A percentile compares a stretch with the other conserved stretches of the same genome.
phyloP scores from a whole-genome alignment of 2,113 vertebrate genomes.

The Bungarus multicinctus region DNA sequence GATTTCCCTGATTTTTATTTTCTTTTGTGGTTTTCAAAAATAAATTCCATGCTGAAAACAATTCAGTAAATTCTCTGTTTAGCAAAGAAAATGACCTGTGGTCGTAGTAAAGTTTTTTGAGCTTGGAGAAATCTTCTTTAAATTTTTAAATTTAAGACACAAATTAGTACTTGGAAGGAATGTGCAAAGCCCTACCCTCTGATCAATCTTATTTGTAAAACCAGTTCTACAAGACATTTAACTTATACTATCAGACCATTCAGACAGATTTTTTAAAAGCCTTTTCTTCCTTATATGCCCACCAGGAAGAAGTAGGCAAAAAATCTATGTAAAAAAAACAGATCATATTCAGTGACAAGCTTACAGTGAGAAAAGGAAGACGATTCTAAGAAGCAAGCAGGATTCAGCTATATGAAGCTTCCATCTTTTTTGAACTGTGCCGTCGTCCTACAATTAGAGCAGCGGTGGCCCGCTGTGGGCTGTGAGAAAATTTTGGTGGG shows the following conservation, averaged over 20 bases:
- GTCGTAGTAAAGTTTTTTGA: neutral
- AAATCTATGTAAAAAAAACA: neutral
- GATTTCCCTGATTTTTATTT: neutral
- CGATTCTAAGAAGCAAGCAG: neutral
- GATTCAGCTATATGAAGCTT: neutral
- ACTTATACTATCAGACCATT: neutral
- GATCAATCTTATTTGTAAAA: neutral
- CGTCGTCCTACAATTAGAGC: neutral
- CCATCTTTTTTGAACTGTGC: neutral
- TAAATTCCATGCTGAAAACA: neutral
- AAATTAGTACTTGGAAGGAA: conserved; percentile 6
- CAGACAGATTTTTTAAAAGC: neutral
- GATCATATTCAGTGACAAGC: neutral
- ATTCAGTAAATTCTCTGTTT: neutral
- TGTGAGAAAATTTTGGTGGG: no score
- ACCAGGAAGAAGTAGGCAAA: neutral
- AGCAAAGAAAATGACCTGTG: neutral
- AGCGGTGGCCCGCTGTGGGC: no score
- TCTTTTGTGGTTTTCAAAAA: neutral
- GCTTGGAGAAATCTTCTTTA: neutral
- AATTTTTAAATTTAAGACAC: neutral
- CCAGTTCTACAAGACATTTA: neutral
- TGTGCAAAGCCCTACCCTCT: neutral
- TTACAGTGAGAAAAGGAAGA: neutral
- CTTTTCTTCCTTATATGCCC: neutral